Evolutionary conservation across 2,888 invertebrate species (phyloP).

Genomic region (Spilosoma lubricipeda): DNA sequence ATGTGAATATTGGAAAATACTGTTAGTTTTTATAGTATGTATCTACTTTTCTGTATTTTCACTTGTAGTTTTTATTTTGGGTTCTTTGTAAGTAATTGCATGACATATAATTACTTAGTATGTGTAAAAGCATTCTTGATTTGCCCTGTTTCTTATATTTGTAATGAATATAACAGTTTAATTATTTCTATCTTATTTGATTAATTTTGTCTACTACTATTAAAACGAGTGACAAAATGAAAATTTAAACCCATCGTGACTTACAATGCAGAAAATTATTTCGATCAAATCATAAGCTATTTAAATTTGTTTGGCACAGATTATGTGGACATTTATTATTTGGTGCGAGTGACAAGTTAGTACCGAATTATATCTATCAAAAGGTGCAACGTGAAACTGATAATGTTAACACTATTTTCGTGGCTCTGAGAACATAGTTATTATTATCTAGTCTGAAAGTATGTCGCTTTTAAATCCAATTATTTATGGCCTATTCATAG

Average conservation of each 20-base stretch:
- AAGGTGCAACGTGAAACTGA: conserved; percentile 37
- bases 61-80: neutral
- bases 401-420: conserved; percentile 58
- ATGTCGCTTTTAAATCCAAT: conserved; percentile 69
- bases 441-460: conserved; percentile 80
- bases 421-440: conserved; percentile 71
- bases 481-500: conserved; percentile 41
- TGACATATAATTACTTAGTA: neutral
- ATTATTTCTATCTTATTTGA: neutral
- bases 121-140: neutral
- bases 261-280: neutral
- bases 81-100: neutral
- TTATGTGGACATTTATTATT: conserved; percentile 3
- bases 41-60: neutral
- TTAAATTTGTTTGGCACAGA: conserved; percentile 18
- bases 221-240: neutral
- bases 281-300: neutral
- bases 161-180: no score
- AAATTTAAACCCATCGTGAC: no score
- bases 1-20: neutral
- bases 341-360: conserved; percentile 16
- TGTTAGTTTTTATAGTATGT: neutral
- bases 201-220: neutral
- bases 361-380: conserved; percentile 22
- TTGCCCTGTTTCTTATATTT: neutral